Conservation (phyloP, 2,888 invertebrate species). For the Drosophila paracracens region DNA sequence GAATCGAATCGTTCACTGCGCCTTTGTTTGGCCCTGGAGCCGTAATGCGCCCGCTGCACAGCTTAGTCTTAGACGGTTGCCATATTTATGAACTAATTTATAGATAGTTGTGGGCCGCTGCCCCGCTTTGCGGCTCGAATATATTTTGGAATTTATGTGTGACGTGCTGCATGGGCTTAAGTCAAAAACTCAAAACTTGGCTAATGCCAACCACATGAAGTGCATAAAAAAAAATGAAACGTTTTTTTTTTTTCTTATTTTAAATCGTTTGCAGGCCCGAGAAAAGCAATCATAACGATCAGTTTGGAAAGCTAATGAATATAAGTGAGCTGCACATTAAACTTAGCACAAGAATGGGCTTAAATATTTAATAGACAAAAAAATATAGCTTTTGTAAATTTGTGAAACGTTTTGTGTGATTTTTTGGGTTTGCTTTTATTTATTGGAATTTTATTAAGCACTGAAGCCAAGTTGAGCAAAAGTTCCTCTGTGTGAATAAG, state of each 20-base stretch:
- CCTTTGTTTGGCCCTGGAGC: conserved; percentile 50
- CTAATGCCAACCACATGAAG: conserved; percentile 15
- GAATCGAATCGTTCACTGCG: conserved; percentile 73
- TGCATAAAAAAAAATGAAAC: conserved; percentile 22
- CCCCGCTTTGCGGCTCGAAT: conserved; percentile 29
- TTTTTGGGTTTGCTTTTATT: not conserved
- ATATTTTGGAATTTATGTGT: conserved; percentile 66
- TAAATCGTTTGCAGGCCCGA: conserved; percentile 7
- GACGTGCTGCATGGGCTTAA: conserved; percentile 60
- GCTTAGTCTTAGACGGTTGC: conserved; percentile 28
- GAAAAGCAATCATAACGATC: conserved; percentile 21
- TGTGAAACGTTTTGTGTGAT: not conserved
- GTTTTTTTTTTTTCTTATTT: conserved; percentile 8
- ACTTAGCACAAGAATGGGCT: not conserved
- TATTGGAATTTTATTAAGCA: not conserved
- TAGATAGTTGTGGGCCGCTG: conserved; percentile 41
- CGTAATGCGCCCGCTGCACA: conserved; percentile 13
- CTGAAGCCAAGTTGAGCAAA: not conserved
- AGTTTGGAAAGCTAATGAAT: conserved; percentile 12
- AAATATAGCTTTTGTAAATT: not conserved
- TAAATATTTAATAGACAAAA: not conserved
- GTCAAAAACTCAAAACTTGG: conserved; percentile 40
- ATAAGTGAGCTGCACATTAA: not conserved
- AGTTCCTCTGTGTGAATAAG: not conserved
- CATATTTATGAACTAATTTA: conserved; percentile 59